phyloP scores from a whole-genome alignment of 2,113 vertebrate species.

The Pelusios castaneus region DNA sequence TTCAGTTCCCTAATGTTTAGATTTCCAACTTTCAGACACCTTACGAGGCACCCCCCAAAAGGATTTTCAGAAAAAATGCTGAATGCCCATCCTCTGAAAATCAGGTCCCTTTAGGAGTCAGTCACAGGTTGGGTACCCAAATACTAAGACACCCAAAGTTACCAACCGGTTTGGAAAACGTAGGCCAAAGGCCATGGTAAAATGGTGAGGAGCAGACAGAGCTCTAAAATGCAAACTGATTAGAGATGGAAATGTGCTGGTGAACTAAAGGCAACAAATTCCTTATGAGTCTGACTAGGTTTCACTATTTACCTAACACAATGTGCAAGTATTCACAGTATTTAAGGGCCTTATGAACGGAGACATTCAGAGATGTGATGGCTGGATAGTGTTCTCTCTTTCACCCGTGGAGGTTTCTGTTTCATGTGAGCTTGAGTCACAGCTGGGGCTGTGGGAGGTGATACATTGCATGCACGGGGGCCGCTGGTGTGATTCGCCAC shows the following conservation, averaged over 20 bases:
- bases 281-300: neutral
- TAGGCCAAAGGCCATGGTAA: neutral
- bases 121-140: neutral
- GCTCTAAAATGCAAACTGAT: neutral
- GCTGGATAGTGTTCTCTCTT: neutral
- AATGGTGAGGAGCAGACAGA: neutral
- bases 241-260: neutral
- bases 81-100: neutral
- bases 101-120: rapidly evolving
- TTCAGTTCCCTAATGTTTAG: neutral
- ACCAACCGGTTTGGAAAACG: neutral
- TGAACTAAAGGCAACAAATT: neutral
- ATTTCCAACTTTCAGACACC: neutral
- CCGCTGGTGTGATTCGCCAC: rapidly evolving
- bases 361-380: neutral
- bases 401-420: neutral
- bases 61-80: neutral
- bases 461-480: rapidly evolving
- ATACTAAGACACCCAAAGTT: neutral
- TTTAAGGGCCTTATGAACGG: neutral
- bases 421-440: neutral
- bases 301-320: neutral
- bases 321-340: rapidly evolving
- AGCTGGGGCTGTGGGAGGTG: rapidly evolving
- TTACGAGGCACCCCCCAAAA: neutral